Base-by-base conservation (phyloP, 2,888 invertebrate species). In the Pecten maximus region DNA sequence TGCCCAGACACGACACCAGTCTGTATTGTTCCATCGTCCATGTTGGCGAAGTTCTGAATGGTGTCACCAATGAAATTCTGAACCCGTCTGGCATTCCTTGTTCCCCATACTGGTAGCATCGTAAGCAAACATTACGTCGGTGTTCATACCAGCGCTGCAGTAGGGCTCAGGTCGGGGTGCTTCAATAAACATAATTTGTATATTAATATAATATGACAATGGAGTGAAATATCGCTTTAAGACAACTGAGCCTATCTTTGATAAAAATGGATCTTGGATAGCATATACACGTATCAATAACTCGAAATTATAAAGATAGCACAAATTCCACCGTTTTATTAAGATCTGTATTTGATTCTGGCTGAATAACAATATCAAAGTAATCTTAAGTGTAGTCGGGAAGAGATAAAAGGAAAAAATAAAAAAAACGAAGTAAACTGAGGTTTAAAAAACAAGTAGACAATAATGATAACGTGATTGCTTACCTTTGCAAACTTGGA, bases 401-500 rank as follows among this genome's bases (percentile, higher is more conserved):
- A 60, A 6, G 8, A 60, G 23, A n/a, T n/a, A 6, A 60, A n/a
- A 60, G 1, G 60, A 2, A 23, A 1, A 60, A 60, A 60, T 60
- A 48, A 48, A 1, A 48, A 48, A 16, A 48, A 8, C 19, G 19
- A 48, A 2, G n/a, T n/a, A n/a, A n/a, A n/a, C n/a, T n/a, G n/a
- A n/a, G n/a, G n/a, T n/a, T n/a, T n/a, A n/a, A n/a, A n/a, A n/a
- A n/a, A n/a, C n/a, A n/a, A n/a, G n/a, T n/a, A n/a, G n/a, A n/a
- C n/a, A n/a, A n/a, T n/a, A n/a, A n/a, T n/a, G n/a, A n/a, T n/a
- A n/a, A n/a, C n/a, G n/a, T n/a, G n/a, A n/a, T n/a, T n/a, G n/a
- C 23, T 74, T 28, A 74, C 74, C 74, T 74, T 74, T 74, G 35
- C 74, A 74, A 28, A 74, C 74, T 74, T 74, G 74, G 74, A 74